A percentile compares a stretch with the other conserved stretches of the same genome.
phyloP scores from a whole-genome alignment of 2,797 vertebrate species.

The Pangasius mekongensis region DNA sequence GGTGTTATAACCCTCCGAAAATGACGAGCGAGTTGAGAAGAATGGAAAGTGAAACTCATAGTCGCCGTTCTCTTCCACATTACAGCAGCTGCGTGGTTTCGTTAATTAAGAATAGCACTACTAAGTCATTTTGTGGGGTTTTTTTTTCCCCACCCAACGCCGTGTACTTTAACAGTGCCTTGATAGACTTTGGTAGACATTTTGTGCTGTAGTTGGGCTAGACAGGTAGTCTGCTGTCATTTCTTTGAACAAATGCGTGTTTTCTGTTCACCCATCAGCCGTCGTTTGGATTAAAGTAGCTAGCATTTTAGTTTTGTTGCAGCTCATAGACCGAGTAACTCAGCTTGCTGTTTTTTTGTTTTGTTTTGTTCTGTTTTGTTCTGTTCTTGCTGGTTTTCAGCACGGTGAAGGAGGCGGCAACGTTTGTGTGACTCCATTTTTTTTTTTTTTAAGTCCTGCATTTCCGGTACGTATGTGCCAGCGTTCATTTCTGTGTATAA shows the following conservation, averaged over 20 bases:
- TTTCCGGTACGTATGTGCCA: not conserved
- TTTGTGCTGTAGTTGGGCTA: not conserved
- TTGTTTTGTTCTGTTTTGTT: not conserved
- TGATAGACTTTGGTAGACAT: not conserved
- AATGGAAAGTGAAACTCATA: constrained; percentile 75
- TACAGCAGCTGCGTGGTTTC: not conserved
- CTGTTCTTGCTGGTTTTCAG: not conserved
- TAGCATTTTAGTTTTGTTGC: not conserved
- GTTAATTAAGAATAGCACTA: not conserved
- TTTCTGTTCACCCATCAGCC: not conserved
- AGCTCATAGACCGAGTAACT: no score
- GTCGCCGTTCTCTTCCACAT: not conserved
- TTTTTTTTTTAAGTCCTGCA: not conserved
- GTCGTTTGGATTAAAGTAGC: not conserved
- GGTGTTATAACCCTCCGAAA: not conserved
- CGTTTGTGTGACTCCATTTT: not conserved
- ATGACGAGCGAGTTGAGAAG: not conserved
- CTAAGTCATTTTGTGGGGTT: not conserved
- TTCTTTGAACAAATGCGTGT: not conserved
- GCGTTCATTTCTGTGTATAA: not conserved
- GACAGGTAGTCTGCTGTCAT: not conserved
- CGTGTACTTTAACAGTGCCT: not conserved
- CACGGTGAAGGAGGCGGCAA: not conserved
- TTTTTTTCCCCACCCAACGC: not conserved
- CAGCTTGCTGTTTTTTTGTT: not conserved